Percentiles rank a stretch among this genome's conserved stretches.
phyloP scores from a whole-genome alignment of 1,140 invertebrate species.

The Drosophila prosaltans region DNA sequence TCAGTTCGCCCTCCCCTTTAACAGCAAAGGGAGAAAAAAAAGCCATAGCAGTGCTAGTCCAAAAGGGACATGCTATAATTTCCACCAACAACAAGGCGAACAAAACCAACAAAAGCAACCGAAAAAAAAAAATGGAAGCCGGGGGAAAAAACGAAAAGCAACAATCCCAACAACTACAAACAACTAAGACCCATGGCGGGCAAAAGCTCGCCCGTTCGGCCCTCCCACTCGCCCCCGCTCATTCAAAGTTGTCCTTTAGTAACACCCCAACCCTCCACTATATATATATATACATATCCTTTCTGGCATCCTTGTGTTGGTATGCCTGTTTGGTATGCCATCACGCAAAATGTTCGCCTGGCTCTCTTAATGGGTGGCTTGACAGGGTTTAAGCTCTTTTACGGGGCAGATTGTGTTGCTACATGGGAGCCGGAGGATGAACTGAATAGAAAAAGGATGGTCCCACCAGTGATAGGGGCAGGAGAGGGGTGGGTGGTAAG shows the following conservation, averaged over 20 bases:
- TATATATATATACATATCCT: neutral
- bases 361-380: constrained; percentile 79
- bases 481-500: neutral
- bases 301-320: constrained; percentile 43
- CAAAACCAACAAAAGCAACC: constrained; percentile 71
- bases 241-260: constrained; percentile 74
- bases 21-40: neutral
- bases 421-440: constrained; percentile 25
- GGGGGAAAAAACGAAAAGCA: constrained; percentile 39
- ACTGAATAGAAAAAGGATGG: constrained; percentile 24
- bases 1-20: neutral
- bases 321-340: constrained; percentile 69
- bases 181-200: constrained; percentile 69
- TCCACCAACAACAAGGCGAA: constrained; percentile 64
- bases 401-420: constrained; percentile 80
- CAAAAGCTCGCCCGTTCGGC: constrained; percentile 26
- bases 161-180: constrained; percentile 68
- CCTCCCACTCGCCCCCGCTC: constrained; percentile 32
- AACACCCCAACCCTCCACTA: neutral
- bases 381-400: constrained; percentile 82
- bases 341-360: constrained; percentile 76
- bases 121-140: constrained; percentile 41
- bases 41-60: constrained; percentile 76
- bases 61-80: constrained; percentile 80
- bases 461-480: neutral